Evolutionary conservation across 2,113 vertebrate species (phyloP).

Genomic region (Ameiurus melas): DNA sequence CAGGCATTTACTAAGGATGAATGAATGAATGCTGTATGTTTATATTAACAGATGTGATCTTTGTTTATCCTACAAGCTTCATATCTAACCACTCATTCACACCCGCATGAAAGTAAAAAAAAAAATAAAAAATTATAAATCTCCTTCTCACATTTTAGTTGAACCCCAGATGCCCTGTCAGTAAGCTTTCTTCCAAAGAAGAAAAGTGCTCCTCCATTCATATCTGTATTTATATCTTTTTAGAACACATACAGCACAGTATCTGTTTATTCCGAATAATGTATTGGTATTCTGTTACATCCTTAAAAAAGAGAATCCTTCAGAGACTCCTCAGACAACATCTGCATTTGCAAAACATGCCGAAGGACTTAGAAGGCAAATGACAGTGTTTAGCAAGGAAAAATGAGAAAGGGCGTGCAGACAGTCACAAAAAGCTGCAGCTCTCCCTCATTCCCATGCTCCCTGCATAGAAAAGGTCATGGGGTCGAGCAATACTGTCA

Average conservation of each 20-base stretch:
- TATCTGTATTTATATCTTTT: neutral
- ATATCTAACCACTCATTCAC: neutral
- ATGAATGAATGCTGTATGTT: neutral
- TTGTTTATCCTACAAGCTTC: neutral
- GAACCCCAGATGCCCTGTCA: neutral
- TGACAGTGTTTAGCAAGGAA: conserved; percentile 17
- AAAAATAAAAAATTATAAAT: too few relatives aligned
- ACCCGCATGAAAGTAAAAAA: neutral
- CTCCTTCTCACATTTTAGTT: neutral
- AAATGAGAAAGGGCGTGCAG: conserved; percentile 15
- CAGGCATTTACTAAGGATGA: neutral
- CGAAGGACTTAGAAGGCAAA: neutral
- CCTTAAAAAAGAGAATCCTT: neutral
- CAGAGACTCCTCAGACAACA: neutral
- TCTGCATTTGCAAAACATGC: neutral
- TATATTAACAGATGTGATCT: neutral
- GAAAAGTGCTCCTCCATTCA: neutral
- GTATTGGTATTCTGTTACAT: neutral
- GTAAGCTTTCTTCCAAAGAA: neutral
- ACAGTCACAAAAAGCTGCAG: conserved; percentile 47
- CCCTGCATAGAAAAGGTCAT: conserved; percentile 47
- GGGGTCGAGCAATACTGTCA: conserved; percentile 58
- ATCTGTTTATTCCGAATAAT: neutral
- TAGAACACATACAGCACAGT: neutral
- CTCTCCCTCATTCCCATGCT: conserved; percentile 63